Conservation (phyloP, 2,113 vertebrate genomes). For the Ciconia boyciana region DNA sequence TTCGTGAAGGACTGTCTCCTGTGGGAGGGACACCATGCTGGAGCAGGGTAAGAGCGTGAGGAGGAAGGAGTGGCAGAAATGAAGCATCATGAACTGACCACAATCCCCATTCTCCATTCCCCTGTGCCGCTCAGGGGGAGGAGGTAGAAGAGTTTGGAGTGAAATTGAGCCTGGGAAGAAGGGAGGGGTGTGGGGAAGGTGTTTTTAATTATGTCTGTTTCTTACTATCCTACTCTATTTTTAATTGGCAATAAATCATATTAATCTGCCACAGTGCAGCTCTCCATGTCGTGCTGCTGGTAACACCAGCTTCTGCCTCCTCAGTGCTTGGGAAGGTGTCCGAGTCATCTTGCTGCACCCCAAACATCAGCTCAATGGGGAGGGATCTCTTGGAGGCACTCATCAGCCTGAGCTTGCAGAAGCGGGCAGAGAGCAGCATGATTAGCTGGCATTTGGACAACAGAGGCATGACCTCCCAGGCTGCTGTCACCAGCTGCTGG, state of each 20-base stretch:
- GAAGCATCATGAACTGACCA: not conserved
- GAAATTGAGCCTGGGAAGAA: not conserved
- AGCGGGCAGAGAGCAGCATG: accelerated
- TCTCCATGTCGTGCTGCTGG: not conserved
- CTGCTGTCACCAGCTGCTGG: not conserved
- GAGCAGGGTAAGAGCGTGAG: not conserved
- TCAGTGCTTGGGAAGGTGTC: not conserved
- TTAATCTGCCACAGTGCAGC: not conserved
- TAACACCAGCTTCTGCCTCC: not conserved
- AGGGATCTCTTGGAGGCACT: not conserved
- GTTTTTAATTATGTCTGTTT: not conserved
- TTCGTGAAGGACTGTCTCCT: not conserved
- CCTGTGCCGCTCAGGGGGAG: not conserved
- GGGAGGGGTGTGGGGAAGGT: not conserved
- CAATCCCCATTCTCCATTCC: not conserved
- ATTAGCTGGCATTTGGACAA: not conserved
- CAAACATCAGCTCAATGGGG: not conserved
- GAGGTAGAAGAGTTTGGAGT: not conserved
- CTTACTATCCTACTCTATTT: not conserved
- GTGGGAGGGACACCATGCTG: not conserved
- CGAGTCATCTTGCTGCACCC: not conserved
- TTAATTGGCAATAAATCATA: not conserved
- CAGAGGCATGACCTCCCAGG: not conserved
- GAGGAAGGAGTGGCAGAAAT: not conserved
- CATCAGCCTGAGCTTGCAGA: not conserved